Evolutionary conservation across 2,797 vertebrate species (phyloP).

Genomic region (Chaetophractus vellerosus): DNA sequence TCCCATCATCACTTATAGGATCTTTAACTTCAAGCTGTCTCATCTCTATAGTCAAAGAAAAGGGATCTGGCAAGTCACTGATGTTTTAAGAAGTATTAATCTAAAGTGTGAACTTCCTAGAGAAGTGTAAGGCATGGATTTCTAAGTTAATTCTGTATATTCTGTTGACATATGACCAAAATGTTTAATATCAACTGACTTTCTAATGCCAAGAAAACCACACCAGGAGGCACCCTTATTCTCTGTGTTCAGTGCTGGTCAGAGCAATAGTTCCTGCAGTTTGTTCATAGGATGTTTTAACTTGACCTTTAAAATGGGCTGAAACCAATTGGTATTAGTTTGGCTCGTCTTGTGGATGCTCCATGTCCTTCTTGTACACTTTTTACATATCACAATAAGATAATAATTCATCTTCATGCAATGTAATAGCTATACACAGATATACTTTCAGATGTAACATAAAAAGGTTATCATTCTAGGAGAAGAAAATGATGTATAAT

Average conservation of each 20-base stretch:
- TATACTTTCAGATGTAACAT: background rate
- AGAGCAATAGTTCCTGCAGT: background rate
- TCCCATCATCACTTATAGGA: background rate
- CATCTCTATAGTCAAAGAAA: background rate
- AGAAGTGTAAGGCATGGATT: background rate
- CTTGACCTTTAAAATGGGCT: background rate
- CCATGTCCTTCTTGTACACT: background rate
- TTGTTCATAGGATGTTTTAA: background rate
- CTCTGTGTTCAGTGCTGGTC: background rate
- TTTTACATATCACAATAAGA: background rate
- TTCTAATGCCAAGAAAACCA: background rate
- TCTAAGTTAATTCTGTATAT: background rate
- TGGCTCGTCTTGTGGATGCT: background rate
- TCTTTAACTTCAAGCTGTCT: background rate
- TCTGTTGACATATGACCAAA: background rate
- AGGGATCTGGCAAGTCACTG: background rate
- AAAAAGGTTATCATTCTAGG: background rate
- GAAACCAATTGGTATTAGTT: background rate
- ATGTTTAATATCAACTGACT: background rate
- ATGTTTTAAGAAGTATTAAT: background rate
- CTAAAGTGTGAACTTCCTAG: background rate
- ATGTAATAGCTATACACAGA: background rate
- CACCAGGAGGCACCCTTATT: background rate
- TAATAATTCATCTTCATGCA: background rate
- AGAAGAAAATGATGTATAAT: background rate